Evolutionary conservation across 2,797 vertebrate genomes (phyloP), one percentile per base, ranked within the genome.

Genomic region (Dendrocincla tyrannina): DNA sequence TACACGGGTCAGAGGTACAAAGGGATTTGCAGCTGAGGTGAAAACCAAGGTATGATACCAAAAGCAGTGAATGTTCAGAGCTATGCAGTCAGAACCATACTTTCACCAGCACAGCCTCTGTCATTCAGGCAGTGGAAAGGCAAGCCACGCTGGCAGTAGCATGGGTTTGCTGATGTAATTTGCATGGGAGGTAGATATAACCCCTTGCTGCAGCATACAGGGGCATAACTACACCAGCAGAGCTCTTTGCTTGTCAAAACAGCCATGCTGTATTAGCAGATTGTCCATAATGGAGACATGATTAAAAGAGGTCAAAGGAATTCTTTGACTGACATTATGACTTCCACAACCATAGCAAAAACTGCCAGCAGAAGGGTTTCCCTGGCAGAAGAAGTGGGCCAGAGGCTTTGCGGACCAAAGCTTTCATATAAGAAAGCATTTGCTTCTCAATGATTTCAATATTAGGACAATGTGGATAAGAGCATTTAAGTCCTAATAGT

Each of bases 41-140:
- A 50, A 69, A 89, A 28, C 28, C 0, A 0, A 83, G 52, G 64
- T 66, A 7, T 0, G 0, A 52, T n/a, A 60, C 68, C 70, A 79
- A 89, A 91, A 82, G 47, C 59, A 73, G 70, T 1, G 1, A 62
- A 49, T 28, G 53, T 68, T 91, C 55, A 32, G 44, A 46, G 73
- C 35, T 62, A 10, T 0, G 17, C 64, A 52, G 64, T n/a, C 83
- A 88, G 79, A 85, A 67, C 72, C 70, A n/a, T 35, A 72, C 68
- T 91, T 83, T 82, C 64, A 89, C 68, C 47, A 46, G 67, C 0
- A 0, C 67, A 76, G 24, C 42, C 60, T n/a, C 46, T 95, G 53
- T 79, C 82, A 64, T 39, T 86, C 66, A 53, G 73, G 30, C 46
- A 23, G 33, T 24, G 77, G 58, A 63, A 85, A 85, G 75, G 72